These are phyloP conservation scores for Athene noctua DNA, from an alignment of 2,113 vertebrate species.

Conservation along the genomic window DNA sequence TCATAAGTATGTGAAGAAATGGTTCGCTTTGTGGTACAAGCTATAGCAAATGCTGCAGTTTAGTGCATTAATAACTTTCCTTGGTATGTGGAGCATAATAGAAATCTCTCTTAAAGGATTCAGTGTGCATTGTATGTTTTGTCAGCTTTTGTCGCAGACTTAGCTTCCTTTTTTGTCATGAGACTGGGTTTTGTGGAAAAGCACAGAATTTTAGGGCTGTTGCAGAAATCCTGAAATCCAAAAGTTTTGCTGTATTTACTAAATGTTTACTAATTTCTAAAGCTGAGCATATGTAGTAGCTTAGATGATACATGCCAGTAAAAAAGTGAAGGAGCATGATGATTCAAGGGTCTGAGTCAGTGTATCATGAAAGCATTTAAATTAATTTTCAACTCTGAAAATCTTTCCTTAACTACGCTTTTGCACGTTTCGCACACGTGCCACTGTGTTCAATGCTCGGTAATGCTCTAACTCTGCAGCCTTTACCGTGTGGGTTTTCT, in stretches of 20 bases:
- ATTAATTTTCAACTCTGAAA: neutral
- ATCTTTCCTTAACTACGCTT: neutral
- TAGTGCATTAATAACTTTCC: neutral
- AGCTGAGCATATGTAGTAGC: neutral
- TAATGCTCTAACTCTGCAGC: neutral
- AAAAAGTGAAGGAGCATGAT: neutral
- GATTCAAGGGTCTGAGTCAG: neutral
- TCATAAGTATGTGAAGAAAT: neutral
- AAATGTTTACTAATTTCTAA: neutral
- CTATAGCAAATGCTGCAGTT: neutral
- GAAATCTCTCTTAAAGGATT: neutral
- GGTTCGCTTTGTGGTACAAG: neutral
- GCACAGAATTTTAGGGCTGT: neutral
- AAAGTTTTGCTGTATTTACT: neutral
- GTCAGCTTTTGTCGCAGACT: neutral
- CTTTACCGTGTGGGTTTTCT: neutral
- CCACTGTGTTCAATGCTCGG: neutral
- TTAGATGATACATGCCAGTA: neutral
- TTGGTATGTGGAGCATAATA: neutral
- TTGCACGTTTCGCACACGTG: neutral
- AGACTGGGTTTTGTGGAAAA: neutral
- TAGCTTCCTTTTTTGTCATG: neutral
- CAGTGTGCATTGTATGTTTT: neutral
- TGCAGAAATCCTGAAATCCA: neutral
- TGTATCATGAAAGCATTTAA: neutral